These are phyloP conservation scores for Buceros bicornis DNA, from an alignment of 2,797 vertebrate genomes.

Conservation along the genomic window DNA sequence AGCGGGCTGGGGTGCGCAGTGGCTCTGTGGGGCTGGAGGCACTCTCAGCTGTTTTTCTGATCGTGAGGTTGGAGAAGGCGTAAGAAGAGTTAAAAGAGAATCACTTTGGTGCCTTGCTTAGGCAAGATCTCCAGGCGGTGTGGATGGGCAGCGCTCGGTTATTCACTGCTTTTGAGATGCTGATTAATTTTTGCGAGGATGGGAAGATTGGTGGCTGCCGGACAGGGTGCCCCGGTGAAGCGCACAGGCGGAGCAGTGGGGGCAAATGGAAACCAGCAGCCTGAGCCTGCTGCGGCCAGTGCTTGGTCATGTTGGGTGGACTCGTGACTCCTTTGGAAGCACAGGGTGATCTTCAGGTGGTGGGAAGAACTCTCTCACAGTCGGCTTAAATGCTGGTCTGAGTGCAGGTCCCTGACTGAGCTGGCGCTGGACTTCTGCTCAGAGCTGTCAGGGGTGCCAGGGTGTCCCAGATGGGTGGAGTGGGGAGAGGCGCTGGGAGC, in stretches of 20 bases:
- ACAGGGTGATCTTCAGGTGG: neutral
- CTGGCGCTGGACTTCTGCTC: neutral
- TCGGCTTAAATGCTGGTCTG: accelerated
- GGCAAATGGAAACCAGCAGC: neutral
- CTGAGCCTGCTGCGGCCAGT: neutral
- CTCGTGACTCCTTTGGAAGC: neutral
- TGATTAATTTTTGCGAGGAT: neutral
- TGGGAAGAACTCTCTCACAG: neutral
- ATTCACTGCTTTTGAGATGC: neutral
- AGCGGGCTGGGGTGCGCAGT: accelerated
- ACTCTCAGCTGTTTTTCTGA: neutral
- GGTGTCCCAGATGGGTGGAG: neutral
- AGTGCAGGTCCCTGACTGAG: neutral
- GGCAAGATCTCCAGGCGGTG: neutral
- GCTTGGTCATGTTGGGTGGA: neutral
- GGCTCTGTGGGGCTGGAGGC: neutral
- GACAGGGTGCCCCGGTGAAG: neutral
- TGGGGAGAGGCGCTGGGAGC: neutral
- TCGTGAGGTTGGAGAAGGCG: neutral
- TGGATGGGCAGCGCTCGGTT: neutral
- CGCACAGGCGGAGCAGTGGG: neutral
- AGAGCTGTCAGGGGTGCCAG: neutral
- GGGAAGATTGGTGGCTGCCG: neutral
- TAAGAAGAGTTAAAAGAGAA: neutral
- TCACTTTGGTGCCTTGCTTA: neutral